Conservation (phyloP, 2,888 invertebrate species). For the Reticulitermes lucifugus region DNA sequence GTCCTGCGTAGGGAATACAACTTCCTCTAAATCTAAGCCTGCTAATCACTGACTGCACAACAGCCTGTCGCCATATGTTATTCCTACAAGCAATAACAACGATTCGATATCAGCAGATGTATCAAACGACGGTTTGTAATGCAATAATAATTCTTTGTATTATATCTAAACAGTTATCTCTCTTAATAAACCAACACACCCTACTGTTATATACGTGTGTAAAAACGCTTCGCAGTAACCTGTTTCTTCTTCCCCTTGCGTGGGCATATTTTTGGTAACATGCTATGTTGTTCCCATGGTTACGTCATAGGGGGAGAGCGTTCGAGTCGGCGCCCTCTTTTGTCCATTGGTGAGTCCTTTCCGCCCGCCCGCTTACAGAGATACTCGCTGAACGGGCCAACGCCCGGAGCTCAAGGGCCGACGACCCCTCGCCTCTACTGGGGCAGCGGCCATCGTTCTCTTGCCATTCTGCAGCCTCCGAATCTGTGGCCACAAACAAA, state of each 20-base stretch:
- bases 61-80: no score
- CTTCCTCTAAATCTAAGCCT: no score
- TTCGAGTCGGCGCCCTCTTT: background rate
- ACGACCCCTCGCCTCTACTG: constrained; percentile 38
- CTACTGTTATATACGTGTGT: background rate
- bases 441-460: constrained; percentile 21
- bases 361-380: background rate
- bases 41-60: no score
- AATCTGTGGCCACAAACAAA: background rate
- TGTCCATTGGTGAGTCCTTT: background rate
- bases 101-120: no score
- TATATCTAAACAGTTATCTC: no score
- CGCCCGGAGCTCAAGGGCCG: constrained; percentile 46
- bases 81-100: no score
- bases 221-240: background rate
- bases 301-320: background rate
- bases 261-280: constrained; percentile 10
- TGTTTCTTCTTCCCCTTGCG: background rate
- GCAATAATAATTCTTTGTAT: no score
- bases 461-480: background rate
- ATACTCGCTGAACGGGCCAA: constrained; percentile 38
- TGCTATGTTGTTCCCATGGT: constrained; percentile 18
- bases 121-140: no score
- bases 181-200: background rate
- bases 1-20: no score